Evolutionary conservation across 2,113 vertebrate species (phyloP).

Genomic region (Ciconia maguari): DNA sequence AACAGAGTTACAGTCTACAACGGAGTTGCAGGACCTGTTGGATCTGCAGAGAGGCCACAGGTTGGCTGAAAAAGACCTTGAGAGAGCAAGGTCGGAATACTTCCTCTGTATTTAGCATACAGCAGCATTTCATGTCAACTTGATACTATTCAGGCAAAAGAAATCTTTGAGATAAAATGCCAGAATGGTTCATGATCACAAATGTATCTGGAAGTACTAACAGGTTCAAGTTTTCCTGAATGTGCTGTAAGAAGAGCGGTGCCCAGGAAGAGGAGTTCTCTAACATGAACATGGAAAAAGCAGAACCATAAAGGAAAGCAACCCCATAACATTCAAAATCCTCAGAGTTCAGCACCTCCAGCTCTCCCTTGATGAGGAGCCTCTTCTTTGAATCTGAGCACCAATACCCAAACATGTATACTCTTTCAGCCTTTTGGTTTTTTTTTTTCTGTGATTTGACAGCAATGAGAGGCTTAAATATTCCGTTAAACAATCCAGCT

Average conservation of each 20-base stretch:
- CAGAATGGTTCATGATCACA: background rate
- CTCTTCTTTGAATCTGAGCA: constrained; percentile 19
- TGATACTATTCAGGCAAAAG: background rate
- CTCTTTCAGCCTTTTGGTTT: background rate
- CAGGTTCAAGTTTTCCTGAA: background rate
- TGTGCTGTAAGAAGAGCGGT: background rate
- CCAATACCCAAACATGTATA: background rate
- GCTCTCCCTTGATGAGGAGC: constrained; percentile 39
- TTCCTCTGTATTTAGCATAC: background rate
- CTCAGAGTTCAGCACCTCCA: background rate
- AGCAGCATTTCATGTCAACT: background rate
- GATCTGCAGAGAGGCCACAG: background rate
- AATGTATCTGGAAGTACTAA: background rate
- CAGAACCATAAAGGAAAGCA: background rate
- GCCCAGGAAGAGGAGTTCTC: background rate
- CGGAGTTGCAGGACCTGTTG: background rate
- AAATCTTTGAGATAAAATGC: background rate
- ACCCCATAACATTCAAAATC: background rate
- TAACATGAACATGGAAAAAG: background rate
- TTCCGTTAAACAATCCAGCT: background rate
- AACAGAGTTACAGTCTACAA: background rate
- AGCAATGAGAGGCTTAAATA: background rate
- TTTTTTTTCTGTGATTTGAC: background rate
- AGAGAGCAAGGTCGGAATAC: background rate
- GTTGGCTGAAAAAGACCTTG: background rate